These are phyloP conservation scores for Spea bombifrons DNA, from an alignment of 2,113 vertebrate species.

Conservation along the genomic window DNA sequence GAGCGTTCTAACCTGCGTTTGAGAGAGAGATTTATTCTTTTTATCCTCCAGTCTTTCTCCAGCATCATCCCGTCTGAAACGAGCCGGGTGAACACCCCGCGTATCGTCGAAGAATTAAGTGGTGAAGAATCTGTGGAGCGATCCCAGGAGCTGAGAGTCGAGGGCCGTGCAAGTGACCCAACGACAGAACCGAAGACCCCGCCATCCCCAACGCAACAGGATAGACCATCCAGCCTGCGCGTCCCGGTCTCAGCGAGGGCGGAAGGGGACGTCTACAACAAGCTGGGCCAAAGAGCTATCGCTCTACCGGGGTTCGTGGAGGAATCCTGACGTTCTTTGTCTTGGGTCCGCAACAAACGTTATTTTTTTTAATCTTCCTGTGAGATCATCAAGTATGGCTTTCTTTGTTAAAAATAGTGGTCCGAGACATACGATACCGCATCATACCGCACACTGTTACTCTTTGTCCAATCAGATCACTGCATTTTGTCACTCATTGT, in stretches of 20 bases:
- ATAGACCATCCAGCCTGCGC: neutral
- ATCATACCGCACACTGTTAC: too few relatives aligned
- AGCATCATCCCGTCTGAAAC: conserved; percentile 29
- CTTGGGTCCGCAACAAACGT: too few relatives aligned
- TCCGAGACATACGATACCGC: too few relatives aligned
- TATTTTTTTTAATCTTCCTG: too few relatives aligned
- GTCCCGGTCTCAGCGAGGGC: neutral
- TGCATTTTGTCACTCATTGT: too few relatives aligned
- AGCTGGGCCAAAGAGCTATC: conserved; percentile 23
- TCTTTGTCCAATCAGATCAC: too few relatives aligned
- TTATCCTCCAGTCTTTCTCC: conserved; percentile 23
- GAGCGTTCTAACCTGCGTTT: too few relatives aligned
- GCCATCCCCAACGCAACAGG: neutral
- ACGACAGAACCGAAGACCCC: conserved; percentile 51
- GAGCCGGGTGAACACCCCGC: conserved; percentile 54
- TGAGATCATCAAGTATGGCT: too few relatives aligned
- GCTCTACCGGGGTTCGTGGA: conserved; percentile 64
- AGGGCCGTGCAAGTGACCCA: neutral
- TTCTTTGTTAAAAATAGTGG: too few relatives aligned
- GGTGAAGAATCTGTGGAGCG: rapidly evolving
- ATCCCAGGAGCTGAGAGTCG: conserved; percentile 5
- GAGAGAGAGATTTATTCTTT: neutral
- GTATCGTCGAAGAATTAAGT: conserved; percentile 45
- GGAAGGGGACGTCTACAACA: neutral
- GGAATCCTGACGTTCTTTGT: conserved; percentile 31